phyloP scores from a whole-genome alignment of 2,797 vertebrate genomes.

The Hydrophis major region DNA sequence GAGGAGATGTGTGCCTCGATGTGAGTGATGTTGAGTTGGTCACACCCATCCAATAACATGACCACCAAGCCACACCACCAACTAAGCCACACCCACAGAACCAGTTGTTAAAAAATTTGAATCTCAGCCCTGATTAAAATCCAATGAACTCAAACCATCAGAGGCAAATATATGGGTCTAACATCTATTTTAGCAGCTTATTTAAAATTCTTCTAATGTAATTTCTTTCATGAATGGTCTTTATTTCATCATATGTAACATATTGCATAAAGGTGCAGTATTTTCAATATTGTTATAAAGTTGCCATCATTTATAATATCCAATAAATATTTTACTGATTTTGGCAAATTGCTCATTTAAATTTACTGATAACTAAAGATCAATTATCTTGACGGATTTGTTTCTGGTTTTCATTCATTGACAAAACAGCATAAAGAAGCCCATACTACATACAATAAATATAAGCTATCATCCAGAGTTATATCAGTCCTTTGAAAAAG shows the following conservation, averaged over 20 bases:
- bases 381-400: conserved; percentile 45
- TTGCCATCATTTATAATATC: background rate
- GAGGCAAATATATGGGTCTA: background rate
- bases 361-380: conserved; percentile 54
- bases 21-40: no score
- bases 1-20: no score
- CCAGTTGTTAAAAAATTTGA: no score
- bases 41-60: no score
- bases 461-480: background rate
- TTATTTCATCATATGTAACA: background rate
- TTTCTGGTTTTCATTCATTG: conserved; percentile 35
- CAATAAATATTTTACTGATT: conserved; percentile 32
- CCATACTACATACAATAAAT: background rate
- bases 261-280: background rate
- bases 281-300: conserved; percentile 8
- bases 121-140: no score
- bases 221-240: background rate
- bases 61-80: no score
- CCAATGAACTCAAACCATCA: background rate
- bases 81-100: no score
- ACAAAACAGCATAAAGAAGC: conserved; percentile 32
- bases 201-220: background rate
- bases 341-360: conserved; percentile 43
- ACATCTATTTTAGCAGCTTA: background rate
- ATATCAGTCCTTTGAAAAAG: background rate